Evolutionary conservation across 2,888 invertebrate genomes (phyloP), one percentile per base, ranked within the genome.

Genomic region (Eupithecia inturbata): DNA sequence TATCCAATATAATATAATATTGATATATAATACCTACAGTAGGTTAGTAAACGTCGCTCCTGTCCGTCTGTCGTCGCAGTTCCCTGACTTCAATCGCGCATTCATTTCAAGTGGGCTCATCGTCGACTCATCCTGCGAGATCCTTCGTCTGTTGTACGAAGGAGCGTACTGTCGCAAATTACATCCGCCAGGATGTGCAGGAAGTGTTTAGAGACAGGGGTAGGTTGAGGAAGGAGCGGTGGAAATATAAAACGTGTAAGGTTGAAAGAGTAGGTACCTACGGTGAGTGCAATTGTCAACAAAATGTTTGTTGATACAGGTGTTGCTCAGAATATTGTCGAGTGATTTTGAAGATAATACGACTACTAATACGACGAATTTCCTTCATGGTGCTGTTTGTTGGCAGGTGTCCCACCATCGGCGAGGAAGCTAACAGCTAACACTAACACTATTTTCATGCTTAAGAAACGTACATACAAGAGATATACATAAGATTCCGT

Each of bases 181-280:
- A 84, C 79, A 84, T 85, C 85, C 86, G 81, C 60, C 72, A 82
- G 82, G 80, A 84, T 78, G 79, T 77, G 69, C 68, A 71, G 77
- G 70, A 75, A 77, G 53, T 73, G 69, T 68, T 75, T 74, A 77
- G 57, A 49, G 63, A 83, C 83, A 36, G 69, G 53, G 41, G 10
- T 28, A 28, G 57, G 10, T 60, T 28, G 28, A 7, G 60, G 60
- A 60, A 60, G 28, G 14, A 53, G 53, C 53, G 12, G 53, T 10
- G 53, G 22, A 22, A 53, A 3, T n/a, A 19, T 22, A 7, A 7
- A n/a, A 4, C n/a, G n/a, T 49, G 49, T 49, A 45, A 22, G 49
- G 5, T 1, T 10, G 49, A 9, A 9, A 7, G 45, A 45, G 19
- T 16, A 36, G 12, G 12, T 41, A 49, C 7, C n/a, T 49, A 49